phyloP scores from a whole-genome alignment of 2,113 vertebrate genomes.

The Nothobranchius kuhntae region DNA sequence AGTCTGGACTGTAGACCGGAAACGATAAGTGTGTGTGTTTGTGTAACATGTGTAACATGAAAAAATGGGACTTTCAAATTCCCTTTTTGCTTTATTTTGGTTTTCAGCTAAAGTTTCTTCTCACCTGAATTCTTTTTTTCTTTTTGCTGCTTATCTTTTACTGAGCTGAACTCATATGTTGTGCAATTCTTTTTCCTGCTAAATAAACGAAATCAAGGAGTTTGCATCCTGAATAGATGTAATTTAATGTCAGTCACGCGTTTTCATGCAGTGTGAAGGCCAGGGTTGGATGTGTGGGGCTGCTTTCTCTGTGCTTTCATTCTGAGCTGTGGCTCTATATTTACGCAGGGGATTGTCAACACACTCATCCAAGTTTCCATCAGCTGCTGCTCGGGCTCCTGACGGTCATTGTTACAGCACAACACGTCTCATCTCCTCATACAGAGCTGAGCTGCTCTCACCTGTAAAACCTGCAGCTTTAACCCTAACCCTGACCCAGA shows the following conservation, averaged over 20 bases:
- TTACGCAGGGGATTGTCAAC: slow-evolving; percentile 19
- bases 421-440: slow-evolving; percentile 47
- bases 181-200: too few species aligned
- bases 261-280: neutral
- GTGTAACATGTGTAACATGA: slow-evolving; percentile 24
- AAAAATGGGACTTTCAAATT: slow-evolving; percentile 3
- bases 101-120: neutral
- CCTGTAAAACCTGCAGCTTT: neutral
- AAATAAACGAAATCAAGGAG: too few species aligned
- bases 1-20: slow-evolving; percentile 53
- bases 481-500: neutral
- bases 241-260: neutral
- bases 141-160: neutral
- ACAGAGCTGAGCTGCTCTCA: slow-evolving; percentile 19
- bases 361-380: slow-evolving; percentile 57
- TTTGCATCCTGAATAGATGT: too few species aligned
- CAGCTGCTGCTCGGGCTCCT: slow-evolving; percentile 58
- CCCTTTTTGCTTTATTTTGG: neutral
- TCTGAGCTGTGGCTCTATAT: slow-evolving; percentile 9
- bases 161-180: too few species aligned
- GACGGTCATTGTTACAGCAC: slow-evolving; percentile 31
- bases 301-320: slow-evolving; percentile 9
- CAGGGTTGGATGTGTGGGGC: neutral
- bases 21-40: slow-evolving; percentile 26
- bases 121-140: neutral